phyloP scores from a whole-genome alignment of 2,797 vertebrate genomes.

The Liparis tanakae region DNA sequence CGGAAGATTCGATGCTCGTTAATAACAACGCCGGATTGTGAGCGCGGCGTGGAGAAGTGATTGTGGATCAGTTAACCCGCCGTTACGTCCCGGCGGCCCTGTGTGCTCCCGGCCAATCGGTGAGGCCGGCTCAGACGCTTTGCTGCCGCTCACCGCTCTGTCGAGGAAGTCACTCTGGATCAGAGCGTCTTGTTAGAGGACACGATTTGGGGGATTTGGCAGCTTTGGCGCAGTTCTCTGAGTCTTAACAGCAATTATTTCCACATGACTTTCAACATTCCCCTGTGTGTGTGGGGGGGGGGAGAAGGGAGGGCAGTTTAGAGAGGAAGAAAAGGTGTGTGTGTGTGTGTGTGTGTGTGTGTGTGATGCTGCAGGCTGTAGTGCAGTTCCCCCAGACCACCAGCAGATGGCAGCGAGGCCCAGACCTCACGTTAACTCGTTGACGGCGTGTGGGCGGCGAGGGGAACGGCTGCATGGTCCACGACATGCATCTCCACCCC shows the following conservation, averaged over 20 bases:
- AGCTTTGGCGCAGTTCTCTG: constrained; percentile 79
- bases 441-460: constrained; percentile 19
- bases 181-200: constrained; percentile 74
- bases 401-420: constrained; percentile 79
- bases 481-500: constrained; percentile 35
- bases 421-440: constrained; percentile 64
- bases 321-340: constrained; percentile 35
- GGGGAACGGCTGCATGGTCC: constrained; percentile 23
- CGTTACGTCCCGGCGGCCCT: constrained; percentile 52
- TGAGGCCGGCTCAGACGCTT: no score
- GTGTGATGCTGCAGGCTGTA: constrained; percentile 46
- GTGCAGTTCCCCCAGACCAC: constrained; percentile 59
- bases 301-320: constrained; percentile 48
- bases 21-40: constrained; percentile 43
- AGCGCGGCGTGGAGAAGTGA: constrained; percentile 39
- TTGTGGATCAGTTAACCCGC: constrained; percentile 39
- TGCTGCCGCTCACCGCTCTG: no score
- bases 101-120: constrained; percentile 45
- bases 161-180: constrained; percentile 80
- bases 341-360: constrained; percentile 15
- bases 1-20: constrained; percentile 65
- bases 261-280: constrained; percentile 74
- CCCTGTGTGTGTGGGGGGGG: constrained; percentile 24
- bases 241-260: constrained; percentile 78
- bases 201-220: constrained; percentile 73